These are phyloP conservation scores for Silurus glanis DNA, from an alignment of 2,113 vertebrate genomes.

Conservation along the genomic window DNA sequence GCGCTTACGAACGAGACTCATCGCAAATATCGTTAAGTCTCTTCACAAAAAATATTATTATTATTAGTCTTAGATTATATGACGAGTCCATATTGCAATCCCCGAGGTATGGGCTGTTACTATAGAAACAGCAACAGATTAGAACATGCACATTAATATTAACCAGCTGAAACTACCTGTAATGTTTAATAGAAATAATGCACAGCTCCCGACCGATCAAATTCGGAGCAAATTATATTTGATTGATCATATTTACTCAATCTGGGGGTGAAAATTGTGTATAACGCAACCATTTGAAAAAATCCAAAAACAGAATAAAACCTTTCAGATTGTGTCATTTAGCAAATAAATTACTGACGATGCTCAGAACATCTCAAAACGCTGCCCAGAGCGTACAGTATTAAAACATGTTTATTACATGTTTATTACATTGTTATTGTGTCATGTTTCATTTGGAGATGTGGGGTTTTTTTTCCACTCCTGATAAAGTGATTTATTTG, in stretches of 20 bases:
- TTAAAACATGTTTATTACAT: not conserved
- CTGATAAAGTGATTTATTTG: not conserved
- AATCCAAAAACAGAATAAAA: not conserved
- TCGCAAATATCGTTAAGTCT: not conserved
- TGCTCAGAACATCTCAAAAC: not conserved
- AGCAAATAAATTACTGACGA: not conserved
- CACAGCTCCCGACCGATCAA: not conserved
- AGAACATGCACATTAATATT: not conserved
- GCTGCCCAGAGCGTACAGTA: not conserved
- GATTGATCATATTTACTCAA: no score
- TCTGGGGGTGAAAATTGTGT: not conserved
- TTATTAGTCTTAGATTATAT: not conserved
- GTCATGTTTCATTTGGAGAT: not conserved
- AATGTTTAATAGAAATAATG: not conserved
- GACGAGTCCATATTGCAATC: no score
- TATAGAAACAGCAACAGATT: not conserved
- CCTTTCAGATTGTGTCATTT: not conserved
- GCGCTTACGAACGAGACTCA: not conserved
- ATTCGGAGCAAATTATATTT: not conserved
- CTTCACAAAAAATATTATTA: not conserved
- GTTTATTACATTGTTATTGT: no score
- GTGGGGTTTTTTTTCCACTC: not conserved
- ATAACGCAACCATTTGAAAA: not conserved
- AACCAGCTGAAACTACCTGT: not conserved
- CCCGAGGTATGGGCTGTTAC: not conserved